phyloP scores from a whole-genome alignment of 2,888 invertebrate genomes.

The Dasysyrphus albostriatus region DNA sequence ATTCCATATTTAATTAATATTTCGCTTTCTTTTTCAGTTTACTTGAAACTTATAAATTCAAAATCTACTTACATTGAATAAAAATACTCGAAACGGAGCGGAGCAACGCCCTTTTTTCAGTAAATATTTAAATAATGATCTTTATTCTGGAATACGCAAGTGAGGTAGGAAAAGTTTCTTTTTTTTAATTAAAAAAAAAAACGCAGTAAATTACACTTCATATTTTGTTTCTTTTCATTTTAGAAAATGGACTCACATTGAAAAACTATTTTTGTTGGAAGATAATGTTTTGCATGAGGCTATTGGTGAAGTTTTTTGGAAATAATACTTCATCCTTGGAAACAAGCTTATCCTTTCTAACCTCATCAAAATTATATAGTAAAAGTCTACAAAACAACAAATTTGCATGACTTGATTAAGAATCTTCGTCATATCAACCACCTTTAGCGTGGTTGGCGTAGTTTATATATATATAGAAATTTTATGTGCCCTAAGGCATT shows the following conservation, averaged over 20 bases:
- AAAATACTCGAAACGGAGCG: neutral
- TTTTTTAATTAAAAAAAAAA: neutral
- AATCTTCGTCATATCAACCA: conserved; percentile 2
- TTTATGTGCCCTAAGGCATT: conserved; percentile 66
- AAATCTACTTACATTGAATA: conserved; percentile 26
- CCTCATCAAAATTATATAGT: conserved; percentile 14
- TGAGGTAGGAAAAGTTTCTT: conserved; percentile 20
- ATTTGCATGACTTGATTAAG: conserved; percentile 52
- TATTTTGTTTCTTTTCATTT: neutral
- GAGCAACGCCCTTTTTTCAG: conserved; percentile 5
- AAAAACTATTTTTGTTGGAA: conserved; percentile 37
- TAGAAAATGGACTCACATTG: conserved; percentile 48
- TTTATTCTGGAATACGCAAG: conserved; percentile 10
- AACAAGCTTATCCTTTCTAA: neutral
- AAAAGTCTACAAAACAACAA: conserved; percentile 1
- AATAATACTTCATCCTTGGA: conserved; percentile 7
- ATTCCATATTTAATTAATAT: neutral
- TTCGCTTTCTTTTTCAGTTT: conserved; percentile 45
- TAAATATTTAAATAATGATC: conserved; percentile 21
- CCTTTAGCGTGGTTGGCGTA: conserved; percentile 39
- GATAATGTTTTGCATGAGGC: conserved; percentile 25
- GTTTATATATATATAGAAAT: conserved; percentile 43
- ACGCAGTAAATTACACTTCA: neutral
- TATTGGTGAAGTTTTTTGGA: conserved; percentile 35
- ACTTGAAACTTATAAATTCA: conserved; percentile 39